phyloP scores from a whole-genome alignment of 2,888 invertebrate genomes.

The Philaethria dido region DNA sequence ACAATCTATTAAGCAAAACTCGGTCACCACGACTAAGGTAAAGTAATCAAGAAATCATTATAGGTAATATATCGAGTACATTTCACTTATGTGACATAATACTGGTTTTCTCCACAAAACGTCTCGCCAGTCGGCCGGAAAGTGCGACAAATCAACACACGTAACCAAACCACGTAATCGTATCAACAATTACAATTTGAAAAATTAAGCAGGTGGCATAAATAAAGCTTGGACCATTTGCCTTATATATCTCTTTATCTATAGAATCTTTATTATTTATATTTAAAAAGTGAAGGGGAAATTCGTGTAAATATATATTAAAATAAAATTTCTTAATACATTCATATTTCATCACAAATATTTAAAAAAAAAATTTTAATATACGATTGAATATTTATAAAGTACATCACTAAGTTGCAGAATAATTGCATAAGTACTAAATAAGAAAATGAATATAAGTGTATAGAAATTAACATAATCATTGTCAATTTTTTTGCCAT shows the following conservation, averaged over 20 bases:
- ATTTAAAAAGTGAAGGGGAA: no score
- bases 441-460: neutral
- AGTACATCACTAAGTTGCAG: neutral
- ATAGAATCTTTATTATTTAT: neutral
- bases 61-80: slow-evolving; percentile 16
- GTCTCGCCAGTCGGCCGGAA: slow-evolving; percentile 28
- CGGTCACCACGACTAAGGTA: slow-evolving; percentile 18
- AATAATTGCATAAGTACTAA: slow-evolving; percentile 9
- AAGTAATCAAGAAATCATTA: slow-evolving; percentile 26
- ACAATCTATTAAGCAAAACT: slow-evolving; percentile 18
- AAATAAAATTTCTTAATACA: no score
- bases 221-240: neutral
- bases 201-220: neutral
- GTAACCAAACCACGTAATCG: slow-evolving; percentile 33
- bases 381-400: slow-evolving; percentile 1
- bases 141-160: slow-evolving; percentile 36
- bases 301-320: neutral
- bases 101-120: slow-evolving; percentile 35
- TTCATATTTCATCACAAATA: neutral
- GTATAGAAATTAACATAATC: neutral
- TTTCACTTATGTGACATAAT: slow-evolving; percentile 37
- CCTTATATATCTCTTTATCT: neutral
- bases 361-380: neutral
- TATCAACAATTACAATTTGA: slow-evolving; percentile 27
- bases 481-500: neutral